Conservation (phyloP, 2,888 invertebrate species). For the Drosophila basisetae region DNA sequence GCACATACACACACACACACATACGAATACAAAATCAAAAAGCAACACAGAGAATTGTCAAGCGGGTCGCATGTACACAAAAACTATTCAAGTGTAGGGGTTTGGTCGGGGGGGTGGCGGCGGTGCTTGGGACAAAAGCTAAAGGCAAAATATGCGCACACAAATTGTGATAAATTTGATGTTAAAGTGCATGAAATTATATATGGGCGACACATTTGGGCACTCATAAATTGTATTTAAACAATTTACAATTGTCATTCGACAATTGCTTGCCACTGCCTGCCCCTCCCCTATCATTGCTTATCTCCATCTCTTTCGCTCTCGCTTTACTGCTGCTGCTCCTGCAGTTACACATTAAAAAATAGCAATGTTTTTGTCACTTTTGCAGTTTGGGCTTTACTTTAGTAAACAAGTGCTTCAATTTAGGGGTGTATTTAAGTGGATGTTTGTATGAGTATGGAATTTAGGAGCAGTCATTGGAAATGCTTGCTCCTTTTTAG, state of each 20-base stretch:
- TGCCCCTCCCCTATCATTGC: not conserved
- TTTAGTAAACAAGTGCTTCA: conserved; percentile 44
- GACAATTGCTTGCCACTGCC: conserved; percentile 68
- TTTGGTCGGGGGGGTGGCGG: conserved; percentile 21
- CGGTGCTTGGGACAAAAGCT: conserved; percentile 21
- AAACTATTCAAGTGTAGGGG: conserved; percentile 53
- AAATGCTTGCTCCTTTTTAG: not conserved
- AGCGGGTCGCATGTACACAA: conserved; percentile 28
- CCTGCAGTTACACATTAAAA: conserved; percentile 19
- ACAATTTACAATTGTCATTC: conserved; percentile 80
- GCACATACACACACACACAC: conserved; percentile 37
- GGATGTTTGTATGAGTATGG: not conserved
- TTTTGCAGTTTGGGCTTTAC: conserved; percentile 35
- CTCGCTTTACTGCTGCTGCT: conserved; percentile 6
- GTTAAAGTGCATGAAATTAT: conserved; percentile 83
- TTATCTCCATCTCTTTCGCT: not conserved
- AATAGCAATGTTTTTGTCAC: conserved; percentile 15
- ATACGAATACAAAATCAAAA: conserved; percentile 18
- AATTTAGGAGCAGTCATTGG: not conserved
- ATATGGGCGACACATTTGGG: conserved; percentile 80
- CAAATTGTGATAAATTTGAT: conserved; percentile 84
- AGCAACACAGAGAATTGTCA: conserved; percentile 17
- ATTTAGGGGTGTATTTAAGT: conserved; percentile 10
- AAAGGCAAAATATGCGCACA: conserved; percentile 74
- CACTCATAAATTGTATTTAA: conserved; percentile 80